A percentile compares a stretch with the other conserved stretches of the same genome.
These are phyloP conservation scores for Schizaphis graminum DNA, from an alignment of 2,888 invertebrate species.

Conservation along the genomic window DNA sequence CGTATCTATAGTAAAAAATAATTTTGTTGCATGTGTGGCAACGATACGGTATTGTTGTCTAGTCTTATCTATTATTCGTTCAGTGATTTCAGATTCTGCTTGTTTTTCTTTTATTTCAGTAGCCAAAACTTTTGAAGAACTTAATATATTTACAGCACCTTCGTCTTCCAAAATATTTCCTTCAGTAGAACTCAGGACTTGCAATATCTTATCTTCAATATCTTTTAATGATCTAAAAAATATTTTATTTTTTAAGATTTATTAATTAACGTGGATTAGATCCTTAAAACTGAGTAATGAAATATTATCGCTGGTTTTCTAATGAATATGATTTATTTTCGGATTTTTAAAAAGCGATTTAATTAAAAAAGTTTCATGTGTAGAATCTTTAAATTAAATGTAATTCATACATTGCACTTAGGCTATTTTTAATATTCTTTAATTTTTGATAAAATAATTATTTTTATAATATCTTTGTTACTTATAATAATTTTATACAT, in stretches of 20 bases:
- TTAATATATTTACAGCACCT: slow-evolving; percentile 90
- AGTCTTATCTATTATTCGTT: slow-evolving; percentile 88
- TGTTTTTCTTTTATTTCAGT: slow-evolving; percentile 93
- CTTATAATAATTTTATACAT: not conserved
- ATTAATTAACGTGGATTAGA: not conserved
- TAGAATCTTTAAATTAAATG: not conserved
- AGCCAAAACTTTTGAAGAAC: slow-evolving; percentile 88
- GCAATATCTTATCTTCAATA: slow-evolving; percentile 93
- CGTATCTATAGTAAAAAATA: slow-evolving; percentile 95
- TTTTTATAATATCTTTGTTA: not conserved
- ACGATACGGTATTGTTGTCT: slow-evolving; percentile 90
- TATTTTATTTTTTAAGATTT: not conserved
- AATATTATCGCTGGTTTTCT: not conserved
- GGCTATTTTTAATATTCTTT: not conserved
- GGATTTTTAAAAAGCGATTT: not conserved
- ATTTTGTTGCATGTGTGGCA: slow-evolving; percentile 84
- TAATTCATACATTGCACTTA: not conserved
- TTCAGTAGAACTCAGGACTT: slow-evolving; percentile 88
- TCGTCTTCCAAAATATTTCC: slow-evolving; percentile 97
- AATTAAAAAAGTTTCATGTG: not conserved
- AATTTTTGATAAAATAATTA: not conserved
- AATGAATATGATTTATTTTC: not conserved
- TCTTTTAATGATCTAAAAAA: slow-evolving; percentile 86
- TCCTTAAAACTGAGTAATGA: not conserved
- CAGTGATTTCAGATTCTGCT: slow-evolving; percentile 83